Base-by-base conservation (phyloP, 2,888 invertebrate species). In the Nezara viridula region DNA sequence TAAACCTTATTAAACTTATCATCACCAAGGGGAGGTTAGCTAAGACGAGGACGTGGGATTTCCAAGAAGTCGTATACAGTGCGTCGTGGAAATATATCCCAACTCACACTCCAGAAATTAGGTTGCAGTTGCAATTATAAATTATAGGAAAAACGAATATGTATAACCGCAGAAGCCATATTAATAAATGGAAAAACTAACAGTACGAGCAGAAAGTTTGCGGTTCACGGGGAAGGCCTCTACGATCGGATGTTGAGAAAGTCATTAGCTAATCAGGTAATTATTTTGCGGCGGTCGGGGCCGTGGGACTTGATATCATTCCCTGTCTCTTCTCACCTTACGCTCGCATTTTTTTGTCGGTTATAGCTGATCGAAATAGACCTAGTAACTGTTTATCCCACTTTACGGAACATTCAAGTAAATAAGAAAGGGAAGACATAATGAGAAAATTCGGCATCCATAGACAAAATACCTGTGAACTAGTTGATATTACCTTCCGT, bases 261-360 rank as follows among this genome's bases (percentile, higher is more conserved):
- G 44, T 81, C 81, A 81, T 81, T 81, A 81, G 81, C 81, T 81
- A 81, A 81, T 81, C 81, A n/a, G 81, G 12, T 81, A 81, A 81
- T 81, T 81, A 81, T 81, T 81, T 81, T 81, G 81, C 81, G 81
- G 81, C 14, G 4, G 2, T n/a, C 44, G 81, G 81, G 81, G 44
- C 81, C 81, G 81, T 81, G 81, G 81, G 81, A 81, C 44, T 47
- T 44, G 12, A 21, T 73, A 37, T 32, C 37, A 16, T 3, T n/a
- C n/a, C 0, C 44, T 44, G 44, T 14, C 44, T 81, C 66, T 73
- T 73, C 66, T 73, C 81, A 47, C 24, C n/a, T 81, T 81, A 81
- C 81, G 10, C 14, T 14, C 44, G 0, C 40, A 3, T 81, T 40
- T 81, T 44, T 81, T 81, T 81, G 81, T 81, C 81, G 44, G 44